Base-by-base conservation (phyloP, 2,797 vertebrate species). In the Sebastes itinus region DNA sequence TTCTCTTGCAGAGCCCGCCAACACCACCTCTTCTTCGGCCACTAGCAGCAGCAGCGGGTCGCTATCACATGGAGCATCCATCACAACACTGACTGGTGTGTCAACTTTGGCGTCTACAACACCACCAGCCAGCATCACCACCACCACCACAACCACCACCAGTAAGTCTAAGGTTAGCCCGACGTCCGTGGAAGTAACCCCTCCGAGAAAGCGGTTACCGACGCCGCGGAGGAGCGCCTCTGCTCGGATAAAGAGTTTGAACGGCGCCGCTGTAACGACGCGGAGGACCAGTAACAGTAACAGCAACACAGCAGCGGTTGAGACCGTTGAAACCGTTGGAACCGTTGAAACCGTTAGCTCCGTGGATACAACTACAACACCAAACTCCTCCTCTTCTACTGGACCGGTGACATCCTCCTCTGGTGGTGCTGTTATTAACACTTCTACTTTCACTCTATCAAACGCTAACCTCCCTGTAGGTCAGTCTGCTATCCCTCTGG, bases 1-100 rank as follows among this genome's bases (percentile, higher is more conserved):
- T 59, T 33, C 89, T 65, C 25, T 87, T 22, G 82, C 82, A 27
- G 92, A 94, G 69, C 74, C 89, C 5, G 63, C 92, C 85, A 5
- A 76, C 79, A 78, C 90, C 6, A 38, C 35, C 35, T 38, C 35
- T 38, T 38, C 35, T 38, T 38, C 35, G 35, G 35, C 35, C 35
- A 38, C 35, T 38, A 38, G 35, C 35, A 38, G 35, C 35, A 42
- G 38, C 38, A 42, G 95, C 94, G 93, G 87, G 25, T 91, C 91
- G 83, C 95, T 92, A 87, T 95, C 96, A 92, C 95, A 95, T 94
- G 95, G 95, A 94, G 88, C 95, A 93, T 94, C 94, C 92, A 88
- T 94, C 93, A 95, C 95, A 85, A 91, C 94, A 89, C 87, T 91
- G 82, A 80, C 93, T 70, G 94, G 92, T 66, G 91, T 83, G 89